These are phyloP conservation scores for Capitulum mitella DNA, from an alignment of 2,888 invertebrate species.

Conservation along the genomic window DNA sequence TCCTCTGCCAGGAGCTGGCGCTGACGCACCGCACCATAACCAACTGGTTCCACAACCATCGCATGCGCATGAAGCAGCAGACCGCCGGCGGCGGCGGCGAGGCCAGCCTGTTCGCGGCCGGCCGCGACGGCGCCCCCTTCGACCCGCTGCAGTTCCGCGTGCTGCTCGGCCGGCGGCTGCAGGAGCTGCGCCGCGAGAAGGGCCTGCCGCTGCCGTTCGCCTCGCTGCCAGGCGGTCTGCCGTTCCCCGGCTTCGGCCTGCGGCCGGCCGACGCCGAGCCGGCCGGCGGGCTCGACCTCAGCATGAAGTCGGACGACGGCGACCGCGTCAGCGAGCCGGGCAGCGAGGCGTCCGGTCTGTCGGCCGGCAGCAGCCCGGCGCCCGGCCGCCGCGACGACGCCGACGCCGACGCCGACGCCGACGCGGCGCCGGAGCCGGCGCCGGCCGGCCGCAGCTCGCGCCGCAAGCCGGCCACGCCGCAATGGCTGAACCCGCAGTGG, in stretches of 20 bases:
- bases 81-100: slow-evolving; percentile 29
- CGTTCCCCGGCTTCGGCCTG: slow-evolving; percentile 31
- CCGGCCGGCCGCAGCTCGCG: slow-evolving; percentile 53
- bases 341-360: slow-evolving; percentile 44
- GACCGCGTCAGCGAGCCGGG: slow-evolving; percentile 59
- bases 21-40: slow-evolving; percentile 93
- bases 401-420: slow-evolving; percentile 43
- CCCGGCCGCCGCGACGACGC: slow-evolving; percentile 41
- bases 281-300: slow-evolving; percentile 77
- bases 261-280: slow-evolving; percentile 51
- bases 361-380: slow-evolving; percentile 27
- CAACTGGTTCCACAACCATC: slow-evolving; percentile 99
- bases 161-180: slow-evolving; percentile 75
- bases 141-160: slow-evolving; percentile 87
- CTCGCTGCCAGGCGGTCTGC: slow-evolving; percentile 58
- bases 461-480: slow-evolving; percentile 90
- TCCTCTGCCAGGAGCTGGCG: slow-evolving; percentile 81
- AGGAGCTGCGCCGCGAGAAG: slow-evolving; percentile 73
- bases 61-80: slow-evolving; percentile 87
- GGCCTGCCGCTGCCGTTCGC: slow-evolving; percentile 43
- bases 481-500: slow-evolving; percentile 95
- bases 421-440: slow-evolving; percentile 34
- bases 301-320: slow-evolving; percentile 67
- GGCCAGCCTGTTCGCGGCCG: slow-evolving; percentile 29
- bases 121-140: slow-evolving; percentile 47